Evolutionary conservation across 2,113 vertebrate species (phyloP), one percentile per base, ranked within the genome.

Genomic region (Alectura lathami): DNA sequence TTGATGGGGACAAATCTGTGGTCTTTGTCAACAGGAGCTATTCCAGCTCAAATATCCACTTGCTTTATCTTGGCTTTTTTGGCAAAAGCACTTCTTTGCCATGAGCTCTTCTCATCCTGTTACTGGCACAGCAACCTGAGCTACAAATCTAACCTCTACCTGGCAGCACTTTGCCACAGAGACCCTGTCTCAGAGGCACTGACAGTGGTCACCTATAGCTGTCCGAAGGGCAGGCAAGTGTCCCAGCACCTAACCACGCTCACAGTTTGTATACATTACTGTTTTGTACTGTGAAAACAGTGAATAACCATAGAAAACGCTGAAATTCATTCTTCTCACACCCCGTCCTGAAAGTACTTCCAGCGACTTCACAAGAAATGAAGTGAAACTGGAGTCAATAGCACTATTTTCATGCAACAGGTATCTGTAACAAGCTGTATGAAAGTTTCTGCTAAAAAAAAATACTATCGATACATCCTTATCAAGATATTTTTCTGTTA

Each of bases 371-470:
- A 21, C 13, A 43, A 13, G 54, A 57, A 67, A 7, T 43, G 48
- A 72, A 62, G 36, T 0, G 3, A 69, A 89, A 34, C 9, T 57
- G 60, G 24, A 45, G 51, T 78, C 51, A 76, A 20, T 38, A 64
- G 54, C 43, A 64, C 22, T 45, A 70, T 54, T 83, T 27, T 56
- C 16, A 47, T 51, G 22, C 51, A 54, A 50, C 45, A 78, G 38
- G 8, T 22, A 36, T 2, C 20, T 87, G 11, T 48, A 63, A 72
- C 1, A 1, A 0, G 0, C 20, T 13, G 23, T 43, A 53, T 66
- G 53, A 57, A 69, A 59, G 27, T 60, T 92, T 64, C 60, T 64
- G 16, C 67, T 34, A 80, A 24, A 83, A 86, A 95, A 86, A 95
- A 78, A 78, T 8, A 8, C 8, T 12, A 78, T 13, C 18, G 67